A percentile compares a stretch with the other conserved stretches of the same genome.
phyloP scores from a whole-genome alignment of 2,113 vertebrate species.

The Butorides virescens region DNA sequence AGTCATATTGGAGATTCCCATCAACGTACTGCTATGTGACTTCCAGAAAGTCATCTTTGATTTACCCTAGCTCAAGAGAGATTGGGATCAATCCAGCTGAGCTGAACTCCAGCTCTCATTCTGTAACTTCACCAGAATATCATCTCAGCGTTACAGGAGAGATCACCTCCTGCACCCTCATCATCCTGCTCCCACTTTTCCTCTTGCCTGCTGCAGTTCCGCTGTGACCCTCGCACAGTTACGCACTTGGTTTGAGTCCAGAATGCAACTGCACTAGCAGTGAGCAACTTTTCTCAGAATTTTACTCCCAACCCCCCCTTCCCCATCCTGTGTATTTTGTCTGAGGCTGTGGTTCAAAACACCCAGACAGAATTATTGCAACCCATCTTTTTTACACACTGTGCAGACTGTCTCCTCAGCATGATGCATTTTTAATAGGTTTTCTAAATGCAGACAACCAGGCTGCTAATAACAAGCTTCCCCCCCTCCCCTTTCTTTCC shows the following conservation, averaged over 20 bases:
- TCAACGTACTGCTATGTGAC: not conserved
- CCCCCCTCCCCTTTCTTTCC: not conserved
- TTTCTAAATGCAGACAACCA: constrained; percentile 65
- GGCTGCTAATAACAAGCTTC: constrained; percentile 58
- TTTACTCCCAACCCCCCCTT: not conserved
- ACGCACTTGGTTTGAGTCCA: not conserved
- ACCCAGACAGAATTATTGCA: constrained; percentile 75
- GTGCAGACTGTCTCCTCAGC: constrained; percentile 66
- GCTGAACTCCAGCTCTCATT: not conserved
- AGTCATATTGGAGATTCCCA: not conserved
- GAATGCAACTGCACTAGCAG: constrained; percentile 54
- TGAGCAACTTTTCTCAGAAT: constrained; percentile 64
- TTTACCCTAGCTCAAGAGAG: not conserved
- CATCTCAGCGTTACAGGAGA: not conserved
- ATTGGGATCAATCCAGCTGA: not conserved
- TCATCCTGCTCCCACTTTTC: not conserved
- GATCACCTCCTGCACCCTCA: not conserved
- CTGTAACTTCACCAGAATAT: not conserved
- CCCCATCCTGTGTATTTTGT: constrained; percentile 60
- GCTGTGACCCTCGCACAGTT: not conserved
- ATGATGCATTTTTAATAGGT: constrained; percentile 67
- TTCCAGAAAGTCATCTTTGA: constrained; percentile 7
- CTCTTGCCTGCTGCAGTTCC: not conserved
- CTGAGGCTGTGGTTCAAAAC: constrained; percentile 68
- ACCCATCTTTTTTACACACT: constrained; percentile 61